Conservation (phyloP, 2,797 vertebrate genomes). For the Ispidina lecontei region DNA sequence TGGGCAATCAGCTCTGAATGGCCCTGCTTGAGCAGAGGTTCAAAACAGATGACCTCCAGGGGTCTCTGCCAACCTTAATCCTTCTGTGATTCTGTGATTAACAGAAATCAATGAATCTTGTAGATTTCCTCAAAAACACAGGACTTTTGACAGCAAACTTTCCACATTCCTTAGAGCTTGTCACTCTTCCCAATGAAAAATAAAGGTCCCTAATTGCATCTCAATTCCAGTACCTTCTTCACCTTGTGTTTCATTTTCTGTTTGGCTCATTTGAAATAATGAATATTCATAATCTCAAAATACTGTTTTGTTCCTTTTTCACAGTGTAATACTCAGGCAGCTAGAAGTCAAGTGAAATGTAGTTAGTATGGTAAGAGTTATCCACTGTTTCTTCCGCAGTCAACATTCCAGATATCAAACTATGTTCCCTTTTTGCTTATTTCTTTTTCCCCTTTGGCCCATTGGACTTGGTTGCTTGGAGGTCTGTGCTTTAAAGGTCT, state of each 20-base stretch:
- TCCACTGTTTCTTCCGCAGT: background rate
- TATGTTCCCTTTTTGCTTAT: background rate
- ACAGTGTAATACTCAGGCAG: background rate
- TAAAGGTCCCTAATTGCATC: background rate
- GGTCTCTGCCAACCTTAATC: background rate
- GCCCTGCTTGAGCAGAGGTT: rapidly evolving
- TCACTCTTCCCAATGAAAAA: background rate
- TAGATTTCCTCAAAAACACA: background rate
- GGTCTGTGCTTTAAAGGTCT: background rate
- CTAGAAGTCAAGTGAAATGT: background rate
- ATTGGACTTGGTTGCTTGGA: background rate
- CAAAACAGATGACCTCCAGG: background rate
- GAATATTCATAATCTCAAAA: background rate
- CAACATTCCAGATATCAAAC: background rate
- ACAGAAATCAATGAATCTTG: background rate
- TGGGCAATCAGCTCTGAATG: background rate
- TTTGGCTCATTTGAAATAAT: background rate
- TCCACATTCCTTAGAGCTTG: background rate
- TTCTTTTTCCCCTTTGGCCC: background rate
- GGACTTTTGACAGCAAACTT: background rate
- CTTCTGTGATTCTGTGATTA: background rate
- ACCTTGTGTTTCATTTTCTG: background rate
- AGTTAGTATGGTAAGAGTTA: background rate
- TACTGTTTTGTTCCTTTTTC: background rate
- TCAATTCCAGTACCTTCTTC: background rate